Evolutionary conservation across 92 coral and sea anemone genomes (phyloP).

Genomic region (Galaxea fascicularis): DNA sequence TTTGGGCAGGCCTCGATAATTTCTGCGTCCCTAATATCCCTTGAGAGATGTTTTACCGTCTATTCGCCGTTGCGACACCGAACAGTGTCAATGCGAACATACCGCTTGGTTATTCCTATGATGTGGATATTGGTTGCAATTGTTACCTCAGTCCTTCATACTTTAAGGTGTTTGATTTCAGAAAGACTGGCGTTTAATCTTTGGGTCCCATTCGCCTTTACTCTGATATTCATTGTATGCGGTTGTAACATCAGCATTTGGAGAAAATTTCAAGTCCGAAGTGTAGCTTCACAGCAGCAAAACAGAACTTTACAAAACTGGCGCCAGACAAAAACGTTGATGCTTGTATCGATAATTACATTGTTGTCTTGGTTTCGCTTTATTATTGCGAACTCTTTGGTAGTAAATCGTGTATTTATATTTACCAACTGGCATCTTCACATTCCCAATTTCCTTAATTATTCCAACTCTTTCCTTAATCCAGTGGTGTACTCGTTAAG

Average conservation of each 20-base stretch:
- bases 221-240: neutral
- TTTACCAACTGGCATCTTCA: neutral
- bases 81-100: too few species aligned
- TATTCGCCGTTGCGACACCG: too few species aligned
- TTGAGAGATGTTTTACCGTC: too few species aligned
- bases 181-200: too few species aligned
- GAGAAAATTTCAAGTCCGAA: conserved; percentile 11
- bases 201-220: neutral
- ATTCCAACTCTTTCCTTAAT: neutral
- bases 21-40: too few species aligned
- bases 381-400: neutral
- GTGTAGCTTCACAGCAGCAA: neutral
- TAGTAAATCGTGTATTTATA: neutral
- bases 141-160: too few species aligned
- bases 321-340: conserved; percentile 7
- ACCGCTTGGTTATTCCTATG: too few species aligned
- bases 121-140: too few species aligned
- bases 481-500: conserved; percentile 14
- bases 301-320: conserved; percentile 8
- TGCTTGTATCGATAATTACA: conserved; percentile 4
- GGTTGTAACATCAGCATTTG: conserved; percentile 15
- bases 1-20: too few species aligned
- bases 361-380: neutral
- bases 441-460: neutral
- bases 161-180: too few species aligned